Conservation (phyloP, 1,140 invertebrate genomes). For the Cotesia typhae region DNA sequence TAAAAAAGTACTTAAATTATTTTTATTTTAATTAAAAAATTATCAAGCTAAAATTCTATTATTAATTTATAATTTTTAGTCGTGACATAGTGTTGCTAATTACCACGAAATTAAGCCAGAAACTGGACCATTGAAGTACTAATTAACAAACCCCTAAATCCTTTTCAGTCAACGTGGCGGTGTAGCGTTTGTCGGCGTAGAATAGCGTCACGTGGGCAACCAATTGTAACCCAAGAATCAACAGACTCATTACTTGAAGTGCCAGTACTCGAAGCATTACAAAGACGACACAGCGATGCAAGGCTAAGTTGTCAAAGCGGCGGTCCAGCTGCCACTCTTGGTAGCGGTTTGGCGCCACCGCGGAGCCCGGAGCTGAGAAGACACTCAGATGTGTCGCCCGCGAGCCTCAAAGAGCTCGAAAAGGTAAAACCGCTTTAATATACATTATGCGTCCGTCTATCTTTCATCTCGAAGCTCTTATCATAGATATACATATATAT, state of each 20-base stretch:
- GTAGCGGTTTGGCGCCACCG: slow-evolving; percentile 75
- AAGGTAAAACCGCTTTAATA: slow-evolving; percentile 67
- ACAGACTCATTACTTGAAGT: slow-evolving; percentile 82
- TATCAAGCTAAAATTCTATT: too few species aligned
- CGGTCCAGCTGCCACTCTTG: slow-evolving; percentile 60
- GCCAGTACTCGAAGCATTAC: slow-evolving; percentile 77
- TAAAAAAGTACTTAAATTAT: too few species aligned
- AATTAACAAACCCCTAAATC: slow-evolving; percentile 28
- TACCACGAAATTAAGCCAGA: too few species aligned
- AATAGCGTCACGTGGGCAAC: slow-evolving; percentile 76
- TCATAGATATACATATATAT: background rate
- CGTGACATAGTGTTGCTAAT: too few species aligned
- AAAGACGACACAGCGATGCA: slow-evolving; percentile 81
- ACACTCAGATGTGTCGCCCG: slow-evolving; percentile 85
- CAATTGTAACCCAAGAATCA: slow-evolving; percentile 75
- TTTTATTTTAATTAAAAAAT: too few species aligned
- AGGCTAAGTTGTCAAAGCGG: slow-evolving; percentile 70
- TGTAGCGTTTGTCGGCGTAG: slow-evolving; percentile 84
- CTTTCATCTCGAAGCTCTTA: background rate
- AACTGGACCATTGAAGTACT: too few species aligned
- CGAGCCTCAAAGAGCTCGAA: slow-evolving; percentile 83
- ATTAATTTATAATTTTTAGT: too few species aligned
- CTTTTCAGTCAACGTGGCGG: slow-evolving; percentile 75
- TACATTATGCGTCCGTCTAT: background rate
- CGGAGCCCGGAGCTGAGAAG: slow-evolving; percentile 79